A percentile compares a stretch with the other conserved stretches of the same genome.
These are phyloP conservation scores for Mustelus asterias DNA, from an alignment of 2,113 vertebrate species.

Conservation along the genomic window DNA sequence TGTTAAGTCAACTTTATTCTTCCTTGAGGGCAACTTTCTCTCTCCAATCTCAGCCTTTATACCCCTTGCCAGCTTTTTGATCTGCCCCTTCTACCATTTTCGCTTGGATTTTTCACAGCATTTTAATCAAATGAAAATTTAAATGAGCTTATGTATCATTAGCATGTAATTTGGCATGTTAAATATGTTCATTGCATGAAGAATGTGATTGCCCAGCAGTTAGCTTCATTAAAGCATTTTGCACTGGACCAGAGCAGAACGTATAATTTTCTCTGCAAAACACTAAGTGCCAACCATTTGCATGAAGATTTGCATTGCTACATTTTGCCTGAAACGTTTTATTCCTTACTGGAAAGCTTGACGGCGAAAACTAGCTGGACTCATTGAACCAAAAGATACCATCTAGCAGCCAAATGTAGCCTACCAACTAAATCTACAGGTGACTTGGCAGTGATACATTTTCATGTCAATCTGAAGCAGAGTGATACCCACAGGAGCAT, in stretches of 20 bases:
- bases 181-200: constrained; percentile 10
- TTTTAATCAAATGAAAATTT: constrained; percentile 21
- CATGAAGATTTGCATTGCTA: neutral
- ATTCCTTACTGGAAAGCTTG: neutral
- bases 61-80: neutral
- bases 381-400: neutral
- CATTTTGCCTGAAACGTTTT: neutral
- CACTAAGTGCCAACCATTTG: neutral
- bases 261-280: constrained; percentile 27
- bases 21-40: neutral
- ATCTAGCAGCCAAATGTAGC: neutral
- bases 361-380: neutral
- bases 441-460: neutral
- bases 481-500: neutral
- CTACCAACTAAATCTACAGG: neutral
- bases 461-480: neutral
- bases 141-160: constrained; percentile 25
- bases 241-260: constrained; percentile 12
- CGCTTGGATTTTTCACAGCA: neutral
- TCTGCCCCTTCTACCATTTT: neutral
- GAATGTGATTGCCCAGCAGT: constrained; percentile 28
- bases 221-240: constrained; percentile 26
- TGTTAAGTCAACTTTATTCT: neutral
- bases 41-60: neutral
- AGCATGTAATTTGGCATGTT: constrained; percentile 32